Base-by-base conservation (phyloP, 1,140 invertebrate species). In the Drosophila suzukii region DNA sequence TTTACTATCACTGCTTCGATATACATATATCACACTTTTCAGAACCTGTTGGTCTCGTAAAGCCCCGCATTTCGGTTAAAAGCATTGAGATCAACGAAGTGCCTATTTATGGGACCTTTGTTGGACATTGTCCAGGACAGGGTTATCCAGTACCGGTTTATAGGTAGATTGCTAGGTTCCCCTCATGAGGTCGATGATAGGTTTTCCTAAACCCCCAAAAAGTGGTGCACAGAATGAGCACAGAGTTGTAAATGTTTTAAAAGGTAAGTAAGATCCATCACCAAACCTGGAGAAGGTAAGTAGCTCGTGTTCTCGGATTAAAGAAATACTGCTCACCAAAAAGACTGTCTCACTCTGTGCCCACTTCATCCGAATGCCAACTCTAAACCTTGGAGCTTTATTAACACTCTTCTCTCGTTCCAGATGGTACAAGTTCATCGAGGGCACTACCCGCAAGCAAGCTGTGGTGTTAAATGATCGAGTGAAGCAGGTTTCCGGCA, bases 371-470 rank as follows among this genome's bases (percentile, higher is more conserved):
- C 47, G 20, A 27, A 51, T 43, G 47, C 65, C 75, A 68, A 50
- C 36, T 38, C 8, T 34, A 0, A 13, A 2, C 0, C 6, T 0
- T 50, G 4, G 63, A 56, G 39, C 3, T 8, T 13, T 1, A 50
- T 24, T 81, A 46, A 85, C 51, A 20, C n/a, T 0, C 5, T 2
- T 0, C 20, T 81, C 67, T 78, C 53, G 20, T 91, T 96, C 32
- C 95, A 98, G 97, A 94, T 98, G 97, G 97, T 98, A 97, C 93
- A 98, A 98, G 91, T 98, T 98, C 92, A 96, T 97, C 71, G 97
- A 98, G 73, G 96, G 96, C 27, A 96, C 96, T 0, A 95, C 95
- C 4, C 94, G 96, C 34, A 97, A 97, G 90, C 96, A 97, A 91
- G 96, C 96, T 17, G 97, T 98, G 4, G 94, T 95, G 41, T 93